Evolutionary conservation across 2,888 invertebrate genomes (phyloP).

Genomic region (Azorinus chamasolen): DNA sequence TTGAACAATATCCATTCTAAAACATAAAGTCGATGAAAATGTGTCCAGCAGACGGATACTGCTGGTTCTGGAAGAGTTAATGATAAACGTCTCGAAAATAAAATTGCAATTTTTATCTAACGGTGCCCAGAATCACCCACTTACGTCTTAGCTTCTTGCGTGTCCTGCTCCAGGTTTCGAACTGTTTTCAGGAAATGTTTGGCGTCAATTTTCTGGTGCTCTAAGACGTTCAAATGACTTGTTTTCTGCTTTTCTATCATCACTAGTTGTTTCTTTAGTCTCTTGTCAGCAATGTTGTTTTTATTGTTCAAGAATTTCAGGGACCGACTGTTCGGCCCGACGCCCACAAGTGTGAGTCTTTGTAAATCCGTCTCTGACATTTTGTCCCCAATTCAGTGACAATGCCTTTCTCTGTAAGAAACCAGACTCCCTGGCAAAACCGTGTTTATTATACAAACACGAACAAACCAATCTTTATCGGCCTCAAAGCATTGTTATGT

Average conservation of each 20-base stretch:
- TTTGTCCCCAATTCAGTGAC: not conserved
- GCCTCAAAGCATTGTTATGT: too few relatives aligned
- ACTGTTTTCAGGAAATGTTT: constrained; percentile 73
- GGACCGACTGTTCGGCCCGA: constrained; percentile 62
- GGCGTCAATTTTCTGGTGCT: constrained; percentile 70
- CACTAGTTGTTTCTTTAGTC: constrained; percentile 66
- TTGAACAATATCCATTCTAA: too few relatives aligned
- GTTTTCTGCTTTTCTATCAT: constrained; percentile 67
- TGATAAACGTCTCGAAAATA: too few relatives aligned
- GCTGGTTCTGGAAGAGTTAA: too few relatives aligned
- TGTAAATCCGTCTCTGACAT: constrained; percentile 55
- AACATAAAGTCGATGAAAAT: too few relatives aligned
- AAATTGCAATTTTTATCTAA: too few relatives aligned
- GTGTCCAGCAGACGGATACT: too few relatives aligned
- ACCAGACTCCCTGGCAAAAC: too few relatives aligned
- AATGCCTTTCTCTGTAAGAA: too few relatives aligned
- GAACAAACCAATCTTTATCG: too few relatives aligned
- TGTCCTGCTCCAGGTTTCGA: constrained; percentile 69
- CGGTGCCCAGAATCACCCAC: too few relatives aligned
- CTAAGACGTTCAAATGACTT: constrained; percentile 65
- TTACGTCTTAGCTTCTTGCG: constrained; percentile 83
- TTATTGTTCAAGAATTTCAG: constrained; percentile 73
- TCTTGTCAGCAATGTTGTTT: constrained; percentile 73
- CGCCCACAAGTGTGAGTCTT: constrained; percentile 50
- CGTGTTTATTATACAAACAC: too few relatives aligned